phyloP scores from a whole-genome alignment of 2,888 invertebrate species.

The Melinaea marsaeus region DNA sequence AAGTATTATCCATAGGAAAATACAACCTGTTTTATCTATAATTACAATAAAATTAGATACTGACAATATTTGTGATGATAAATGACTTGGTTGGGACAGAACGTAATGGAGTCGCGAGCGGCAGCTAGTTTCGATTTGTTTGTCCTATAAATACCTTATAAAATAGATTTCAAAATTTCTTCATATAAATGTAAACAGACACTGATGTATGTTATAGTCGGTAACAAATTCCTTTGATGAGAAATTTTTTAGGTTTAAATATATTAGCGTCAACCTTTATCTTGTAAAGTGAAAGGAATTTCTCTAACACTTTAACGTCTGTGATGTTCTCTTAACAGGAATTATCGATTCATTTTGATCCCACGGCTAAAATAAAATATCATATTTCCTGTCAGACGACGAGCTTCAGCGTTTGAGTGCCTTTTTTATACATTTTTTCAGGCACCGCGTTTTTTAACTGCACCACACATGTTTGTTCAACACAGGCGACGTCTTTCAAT shows the following conservation, averaged over 20 bases:
- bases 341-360: constrained; percentile 76
- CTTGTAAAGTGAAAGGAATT: constrained; percentile 60
- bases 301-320: constrained; percentile 67
- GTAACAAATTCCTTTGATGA: not conserved
- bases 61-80: no score
- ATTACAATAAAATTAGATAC: no score
- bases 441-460: constrained; percentile 68
- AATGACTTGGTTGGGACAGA: no score
- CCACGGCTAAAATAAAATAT: constrained; percentile 78
- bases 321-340: constrained; percentile 71
- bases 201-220: no score
- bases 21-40: no score
- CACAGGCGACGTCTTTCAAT: constrained; percentile 56
- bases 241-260: constrained; percentile 42
- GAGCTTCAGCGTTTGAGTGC: constrained; percentile 70
- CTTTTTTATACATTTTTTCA: constrained; percentile 64
- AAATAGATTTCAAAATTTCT: no score
- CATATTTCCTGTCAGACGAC: constrained; percentile 76
- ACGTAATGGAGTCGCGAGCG: no score
- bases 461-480: constrained; percentile 73
- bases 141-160: no score
- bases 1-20: no score
- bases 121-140: no score
- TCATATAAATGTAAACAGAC: no score
- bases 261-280: constrained; percentile 47